Conservation (phyloP, 2,113 vertebrate genomes). For the Bagarius yarrelli region DNA sequence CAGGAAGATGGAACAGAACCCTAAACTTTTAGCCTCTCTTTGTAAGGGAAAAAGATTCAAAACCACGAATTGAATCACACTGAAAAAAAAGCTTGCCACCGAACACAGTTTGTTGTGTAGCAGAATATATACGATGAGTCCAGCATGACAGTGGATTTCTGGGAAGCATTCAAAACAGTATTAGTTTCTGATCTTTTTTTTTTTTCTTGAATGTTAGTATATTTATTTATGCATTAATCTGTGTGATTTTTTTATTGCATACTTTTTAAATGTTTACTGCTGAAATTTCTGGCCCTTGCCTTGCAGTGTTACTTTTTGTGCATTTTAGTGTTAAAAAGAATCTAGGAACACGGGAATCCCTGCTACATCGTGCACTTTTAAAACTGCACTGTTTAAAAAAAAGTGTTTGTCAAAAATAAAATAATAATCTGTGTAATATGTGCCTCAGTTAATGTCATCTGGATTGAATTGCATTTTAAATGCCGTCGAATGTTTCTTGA, state of each 20-base stretch:
- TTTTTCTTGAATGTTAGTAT: background rate
- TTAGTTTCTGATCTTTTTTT: conserved; percentile 2
- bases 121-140: background rate
- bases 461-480: background rate
- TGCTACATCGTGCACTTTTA: conserved; percentile 20
- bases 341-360: too few species aligned
- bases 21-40: background rate
- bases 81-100: background rate
- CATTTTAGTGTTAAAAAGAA: background rate
- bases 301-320: background rate
- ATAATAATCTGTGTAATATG: background rate
- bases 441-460: background rate
- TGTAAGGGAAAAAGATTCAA: background rate
- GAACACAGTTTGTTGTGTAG: background rate
- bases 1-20: background rate
- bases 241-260: background rate
- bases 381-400: conserved; percentile 29
- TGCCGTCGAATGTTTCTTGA: background rate
- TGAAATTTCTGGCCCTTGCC: background rate
- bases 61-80: background rate
- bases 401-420: background rate
- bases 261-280: conserved; percentile 11
- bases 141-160: background rate
- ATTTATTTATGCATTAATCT: background rate
- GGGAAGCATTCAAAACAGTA: conserved; percentile 7